phyloP scores from a whole-genome alignment of 2,113 vertebrate species.

The Euleptes europaea region DNA sequence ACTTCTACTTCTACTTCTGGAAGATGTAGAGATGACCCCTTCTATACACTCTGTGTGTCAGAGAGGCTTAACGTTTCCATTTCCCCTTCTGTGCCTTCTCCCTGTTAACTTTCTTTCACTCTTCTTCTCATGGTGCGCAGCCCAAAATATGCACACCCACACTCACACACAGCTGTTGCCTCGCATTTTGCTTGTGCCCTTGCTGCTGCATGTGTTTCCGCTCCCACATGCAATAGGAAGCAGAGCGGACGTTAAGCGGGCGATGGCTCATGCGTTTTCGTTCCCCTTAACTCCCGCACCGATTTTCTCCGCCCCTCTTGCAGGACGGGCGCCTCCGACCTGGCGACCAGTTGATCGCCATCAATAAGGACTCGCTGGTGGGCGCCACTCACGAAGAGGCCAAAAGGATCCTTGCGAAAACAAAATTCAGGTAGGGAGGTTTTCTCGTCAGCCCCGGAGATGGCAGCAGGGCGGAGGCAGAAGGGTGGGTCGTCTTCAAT shows the following conservation, averaged over 20 bases:
- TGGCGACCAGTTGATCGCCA: constrained; percentile 88
- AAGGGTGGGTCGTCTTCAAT: background rate
- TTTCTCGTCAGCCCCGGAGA: background rate
- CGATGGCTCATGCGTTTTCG: background rate
- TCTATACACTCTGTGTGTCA: background rate
- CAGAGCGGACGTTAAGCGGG: constrained; percentile 4
- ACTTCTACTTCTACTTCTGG: too few species aligned
- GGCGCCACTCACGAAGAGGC: constrained; percentile 89
- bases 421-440: constrained; percentile 78
- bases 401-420: constrained; percentile 83
- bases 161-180: too few species aligned
- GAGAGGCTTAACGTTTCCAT: background rate
- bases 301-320: constrained; percentile 8
- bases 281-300: background rate
- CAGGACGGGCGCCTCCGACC: constrained; percentile 87
- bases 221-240: too few species aligned
- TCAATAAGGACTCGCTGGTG: constrained; percentile 90
- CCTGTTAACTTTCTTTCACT: too few species aligned
- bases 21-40: background rate
- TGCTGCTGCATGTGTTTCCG: too few species aligned
- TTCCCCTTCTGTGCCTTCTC: too few species aligned
- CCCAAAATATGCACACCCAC: too few species aligned
- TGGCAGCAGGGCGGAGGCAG: background rate
- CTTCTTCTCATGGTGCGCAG: too few species aligned
- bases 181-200: too few species aligned